Percentiles rank a stretch among this genome's conserved stretches.
phyloP scores from a whole-genome alignment of 2,888 invertebrate genomes.

The Tiliacea aurago region DNA sequence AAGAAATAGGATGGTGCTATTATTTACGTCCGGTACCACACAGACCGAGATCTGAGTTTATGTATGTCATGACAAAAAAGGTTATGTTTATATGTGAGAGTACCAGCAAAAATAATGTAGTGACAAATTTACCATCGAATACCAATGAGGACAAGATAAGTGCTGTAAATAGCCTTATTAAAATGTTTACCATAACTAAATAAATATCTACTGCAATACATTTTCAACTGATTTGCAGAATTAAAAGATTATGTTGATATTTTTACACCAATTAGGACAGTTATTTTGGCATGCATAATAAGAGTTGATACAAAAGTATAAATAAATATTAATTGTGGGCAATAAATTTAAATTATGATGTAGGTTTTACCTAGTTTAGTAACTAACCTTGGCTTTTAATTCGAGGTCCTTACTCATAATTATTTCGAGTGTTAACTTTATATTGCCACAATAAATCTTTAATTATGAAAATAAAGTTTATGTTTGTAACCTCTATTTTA shows the following conservation, averaged over 20 bases:
- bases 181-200: background rate
- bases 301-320: constrained; percentile 35
- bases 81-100: no score
- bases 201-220: background rate
- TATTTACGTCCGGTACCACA: no score
- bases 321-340: constrained; percentile 38
- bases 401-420: constrained; percentile 59
- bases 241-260: background rate
- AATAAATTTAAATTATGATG: constrained; percentile 54
- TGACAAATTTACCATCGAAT: background rate
- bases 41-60: no score
- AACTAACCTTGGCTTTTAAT: constrained; percentile 56
- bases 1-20: no score
- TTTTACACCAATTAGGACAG: constrained; percentile 14
- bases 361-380: constrained; percentile 29
- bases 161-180: background rate
- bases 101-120: rapidly evolving
- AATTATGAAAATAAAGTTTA: constrained; percentile 42
- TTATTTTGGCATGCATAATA: constrained; percentile 17
- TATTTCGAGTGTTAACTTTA: constrained; percentile 56
- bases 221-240: constrained; percentile 3
- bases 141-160: background rate
- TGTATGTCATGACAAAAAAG: no score
- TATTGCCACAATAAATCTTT: constrained; percentile 49
- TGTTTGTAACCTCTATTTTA: constrained; percentile 48